These are phyloP conservation scores for Euwallacea fornicatus DNA, from an alignment of 1,140 invertebrate genomes.

Conservation along the genomic window DNA sequence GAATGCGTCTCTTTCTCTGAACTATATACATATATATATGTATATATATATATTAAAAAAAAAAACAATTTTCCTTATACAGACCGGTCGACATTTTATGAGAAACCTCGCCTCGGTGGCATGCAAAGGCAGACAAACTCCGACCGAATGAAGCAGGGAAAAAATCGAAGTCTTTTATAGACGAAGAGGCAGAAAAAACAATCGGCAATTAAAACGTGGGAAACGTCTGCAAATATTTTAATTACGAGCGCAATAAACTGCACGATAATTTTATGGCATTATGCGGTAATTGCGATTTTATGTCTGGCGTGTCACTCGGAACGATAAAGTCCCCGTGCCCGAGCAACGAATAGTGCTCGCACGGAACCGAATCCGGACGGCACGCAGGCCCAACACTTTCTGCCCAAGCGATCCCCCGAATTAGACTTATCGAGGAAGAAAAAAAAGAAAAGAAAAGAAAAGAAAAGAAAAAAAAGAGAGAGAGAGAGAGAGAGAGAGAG, in stretches of 20 bases:
- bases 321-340: background rate
- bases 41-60: too few species aligned
- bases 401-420: too few species aligned
- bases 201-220: constrained; percentile 6
- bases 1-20: too few species aligned
- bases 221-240: constrained; percentile 3
- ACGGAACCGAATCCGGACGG: background rate
- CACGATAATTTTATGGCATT: constrained; percentile 2
- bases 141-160: background rate
- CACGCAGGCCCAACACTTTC: background rate
- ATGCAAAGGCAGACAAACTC: too few species aligned
- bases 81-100: background rate
- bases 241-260: constrained; percentile 3
- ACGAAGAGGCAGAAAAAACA: background rate
- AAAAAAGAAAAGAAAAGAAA: too few species aligned
- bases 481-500: too few species aligned
- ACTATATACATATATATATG: too few species aligned
- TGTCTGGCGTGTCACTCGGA: background rate
- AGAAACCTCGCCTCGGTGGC: too few species aligned
- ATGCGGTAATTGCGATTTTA: constrained; percentile 6
- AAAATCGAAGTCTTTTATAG: background rate
- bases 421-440: too few species aligned
- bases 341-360: background rate
- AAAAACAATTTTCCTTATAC: background rate
- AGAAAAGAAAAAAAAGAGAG: too few species aligned